Conservation (phyloP, 2,797 vertebrate species). For the Acanthurus lineatus region DNA sequence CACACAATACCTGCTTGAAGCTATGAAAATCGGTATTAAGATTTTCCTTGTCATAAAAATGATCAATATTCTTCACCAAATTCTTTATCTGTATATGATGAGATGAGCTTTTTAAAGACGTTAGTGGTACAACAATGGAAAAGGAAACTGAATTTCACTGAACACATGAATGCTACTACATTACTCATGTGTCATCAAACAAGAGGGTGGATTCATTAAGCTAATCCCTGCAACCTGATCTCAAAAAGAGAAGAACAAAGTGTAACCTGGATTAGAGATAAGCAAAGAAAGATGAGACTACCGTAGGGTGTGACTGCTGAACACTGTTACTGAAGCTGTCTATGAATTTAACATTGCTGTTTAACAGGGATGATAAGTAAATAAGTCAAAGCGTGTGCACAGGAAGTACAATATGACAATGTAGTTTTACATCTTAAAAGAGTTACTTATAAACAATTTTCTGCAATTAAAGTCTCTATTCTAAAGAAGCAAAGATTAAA, state of each 20-base stretch:
- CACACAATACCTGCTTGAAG: not conserved
- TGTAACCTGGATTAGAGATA: slow-evolving; percentile 3
- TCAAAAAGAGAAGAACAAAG: not conserved
- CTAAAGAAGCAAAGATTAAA: no score
- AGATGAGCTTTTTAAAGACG: not conserved
- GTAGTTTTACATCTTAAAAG: not conserved
- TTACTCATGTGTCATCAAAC: not conserved
- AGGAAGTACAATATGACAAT: not conserved
- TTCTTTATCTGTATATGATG: not conserved
- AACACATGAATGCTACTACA: not conserved
- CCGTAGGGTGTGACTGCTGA: slow-evolving; percentile 19
- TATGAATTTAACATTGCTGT: not conserved
- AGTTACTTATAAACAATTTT: not conserved
- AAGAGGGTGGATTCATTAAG: slow-evolving; percentile 1
- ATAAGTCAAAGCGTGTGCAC: not conserved
- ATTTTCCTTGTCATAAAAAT: not conserved
- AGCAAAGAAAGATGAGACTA: slow-evolving; percentile 1
- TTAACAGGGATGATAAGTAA: not conserved
- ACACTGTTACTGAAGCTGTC: not conserved
- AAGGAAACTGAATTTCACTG: not conserved
- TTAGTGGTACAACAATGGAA: not conserved
- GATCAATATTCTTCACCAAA: not conserved
- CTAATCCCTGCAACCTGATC: not conserved
- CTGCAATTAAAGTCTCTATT: not conserved
- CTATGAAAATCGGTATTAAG: not conserved